Evolutionary conservation across 2,113 vertebrate species (phyloP).

Genomic region (Taurulus bubalis): DNA sequence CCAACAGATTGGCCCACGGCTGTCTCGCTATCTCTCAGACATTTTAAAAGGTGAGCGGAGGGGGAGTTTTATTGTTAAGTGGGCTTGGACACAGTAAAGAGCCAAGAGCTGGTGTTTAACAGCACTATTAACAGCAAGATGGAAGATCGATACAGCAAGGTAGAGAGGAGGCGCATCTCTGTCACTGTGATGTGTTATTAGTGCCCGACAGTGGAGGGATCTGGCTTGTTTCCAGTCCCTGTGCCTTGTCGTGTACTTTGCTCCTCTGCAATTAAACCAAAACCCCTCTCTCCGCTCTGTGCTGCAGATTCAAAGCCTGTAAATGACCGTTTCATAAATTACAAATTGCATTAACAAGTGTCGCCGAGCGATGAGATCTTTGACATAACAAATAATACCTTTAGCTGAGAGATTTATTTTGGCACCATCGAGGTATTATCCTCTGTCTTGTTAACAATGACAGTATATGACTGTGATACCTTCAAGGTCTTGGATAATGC

Average conservation of each 20-base stretch:
- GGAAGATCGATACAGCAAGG: constrained; percentile 88
- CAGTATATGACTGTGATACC: constrained; percentile 28
- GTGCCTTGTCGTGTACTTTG: constrained; percentile 72
- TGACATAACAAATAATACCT: constrained; percentile 65
- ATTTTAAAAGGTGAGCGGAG: constrained; percentile 61
- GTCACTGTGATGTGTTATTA: constrained; percentile 88
- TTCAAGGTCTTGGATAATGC: constrained; percentile 50
- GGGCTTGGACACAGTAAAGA: constrained; percentile 88
- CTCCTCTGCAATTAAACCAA: constrained; percentile 76
- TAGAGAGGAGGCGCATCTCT: constrained; percentile 83
- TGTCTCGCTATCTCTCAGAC: constrained; percentile 50
- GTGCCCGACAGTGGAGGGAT: constrained; percentile 79
- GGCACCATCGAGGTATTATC: constrained; percentile 28
- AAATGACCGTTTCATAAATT: constrained; percentile 76
- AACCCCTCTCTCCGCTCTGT: constrained; percentile 35
- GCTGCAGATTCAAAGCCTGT: constrained; percentile 57
- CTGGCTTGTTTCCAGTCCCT: constrained; percentile 77
- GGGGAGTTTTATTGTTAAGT: constrained; percentile 89
- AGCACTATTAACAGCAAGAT: constrained; percentile 88
- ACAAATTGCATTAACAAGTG: constrained; percentile 62
- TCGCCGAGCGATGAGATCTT: constrained; percentile 40
- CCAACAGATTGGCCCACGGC: constrained; percentile 29
- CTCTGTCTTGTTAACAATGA: constrained; percentile 49
- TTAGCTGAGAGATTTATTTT: constrained; percentile 62
- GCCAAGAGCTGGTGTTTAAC: constrained; percentile 89